Evolutionary conservation across 2,113 vertebrate species (phyloP), one percentile per base, ranked within the genome.

Genomic region (Lagopus muta): DNA sequence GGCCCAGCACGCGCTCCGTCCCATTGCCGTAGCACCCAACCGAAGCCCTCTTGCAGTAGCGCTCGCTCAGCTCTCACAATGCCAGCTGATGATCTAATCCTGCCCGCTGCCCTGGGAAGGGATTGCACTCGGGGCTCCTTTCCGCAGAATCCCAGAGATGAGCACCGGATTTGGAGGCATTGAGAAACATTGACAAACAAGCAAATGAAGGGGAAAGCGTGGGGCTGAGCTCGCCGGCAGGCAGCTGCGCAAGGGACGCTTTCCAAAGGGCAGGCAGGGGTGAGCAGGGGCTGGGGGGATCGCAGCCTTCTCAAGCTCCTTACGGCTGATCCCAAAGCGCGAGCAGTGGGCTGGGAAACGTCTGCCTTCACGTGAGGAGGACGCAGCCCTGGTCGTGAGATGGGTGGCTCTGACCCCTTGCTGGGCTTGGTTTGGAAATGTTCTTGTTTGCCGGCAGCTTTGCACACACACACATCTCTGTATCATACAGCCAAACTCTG

Each of bases 41-140:
- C 83, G 13, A 64, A 83, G 80, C 66, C 62, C 66, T 90, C 89
- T 84, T 60, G 27, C 91, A 52, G 93, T 55, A 94, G 85, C 4
- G 47, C 42, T 89, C 86, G 3, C 88, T 8, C 6, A 4, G 60
- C 82, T 95, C 93, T 94, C 93, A 74, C 95, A 60, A 32, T 13
- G 0, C 79, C 72, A 3, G 14, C 5, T 8, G 67, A 62, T 94
- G 96, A 95, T 18, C 78, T 69, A 27, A 94, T 95, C 88, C 86
- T 38, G 91, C 94, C 83, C 34, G 0, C 2, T 32, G 67, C 81
- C 76, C 67, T 2, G 47, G 64, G 50, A 89, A 79, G 34, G 57
- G 61, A 84, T n/a, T 3, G 36, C 82, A 22, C 32, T 42, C 14
- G 3, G 20, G 16, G 81, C 89, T 87, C 89, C 89, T 80, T 50